Base-by-base conservation (phyloP, 2,888 invertebrate genomes). In the Dendrolimus pini region DNA sequence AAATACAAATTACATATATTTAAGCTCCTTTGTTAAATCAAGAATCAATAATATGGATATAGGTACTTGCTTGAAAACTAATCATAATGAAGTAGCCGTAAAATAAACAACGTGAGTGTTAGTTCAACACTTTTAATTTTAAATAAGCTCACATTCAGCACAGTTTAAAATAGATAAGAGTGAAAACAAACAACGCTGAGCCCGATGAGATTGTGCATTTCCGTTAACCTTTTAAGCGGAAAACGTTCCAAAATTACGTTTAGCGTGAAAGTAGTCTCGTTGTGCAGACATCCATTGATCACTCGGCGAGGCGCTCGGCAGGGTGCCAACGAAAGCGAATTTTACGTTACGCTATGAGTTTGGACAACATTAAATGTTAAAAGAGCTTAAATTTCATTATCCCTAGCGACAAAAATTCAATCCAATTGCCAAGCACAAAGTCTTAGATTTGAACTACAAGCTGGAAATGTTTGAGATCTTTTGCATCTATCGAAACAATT, bases 281-380 rank as follows among this genome's bases (percentile, higher is more conserved):
- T 75, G 76, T 80, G 78, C 72, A 83, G 84, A 81, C 82, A 72
- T 69, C 75, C 88, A 89, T 89, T 89, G 88, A 88, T 87, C 86
- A 83, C 66, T 70, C 74, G 74, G 66, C 68, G 66, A 63, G 67
- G 70, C 68, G 69, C 68, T 68, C 74, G 74, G 74, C 73, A 67
- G 65, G 71, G 70, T 71, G 79, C 83, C 80, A 86, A 82, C 84
- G 89, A 88, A 88, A 88, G 88, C 73, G 88, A 89, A 80, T 73
- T 79, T 76, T 80, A 72, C 77, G 72, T 68, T 64, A 66, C 65
- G 62, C 56, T 47, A 47, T 12, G 47, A 47, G 47, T 9, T 10
- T 7, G 47, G 47, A 47, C 9, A 10, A 9, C 2, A 47, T 12
- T 47, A 7, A 47, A 9, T 47, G 47, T 47, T 47, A 3, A 47